A percentile compares a stretch with the other conserved stretches of the same genome.
Conservation (phyloP, 2,797 vertebrate species). For the Pipistrellus pygmaeus region DNA sequence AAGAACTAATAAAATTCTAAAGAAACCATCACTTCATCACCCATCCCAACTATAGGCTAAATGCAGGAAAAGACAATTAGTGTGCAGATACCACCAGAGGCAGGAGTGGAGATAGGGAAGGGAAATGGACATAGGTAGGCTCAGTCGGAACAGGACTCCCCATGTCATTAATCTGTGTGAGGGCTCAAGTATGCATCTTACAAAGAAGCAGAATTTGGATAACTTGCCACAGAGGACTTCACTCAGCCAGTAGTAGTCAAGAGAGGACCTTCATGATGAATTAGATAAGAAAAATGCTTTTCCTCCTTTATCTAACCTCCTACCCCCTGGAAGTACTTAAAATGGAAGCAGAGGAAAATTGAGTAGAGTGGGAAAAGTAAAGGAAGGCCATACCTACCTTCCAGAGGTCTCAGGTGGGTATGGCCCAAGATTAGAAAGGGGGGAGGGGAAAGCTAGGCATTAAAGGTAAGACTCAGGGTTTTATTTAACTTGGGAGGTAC, state of each 20-base stretch:
- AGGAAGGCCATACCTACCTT: not conserved
- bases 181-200: rapidly evolving
- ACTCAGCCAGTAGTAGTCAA: not conserved
- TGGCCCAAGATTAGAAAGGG: not conserved
- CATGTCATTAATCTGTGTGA: not conserved
- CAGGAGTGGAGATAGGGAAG: not conserved
- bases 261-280: not conserved
- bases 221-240: not conserved
- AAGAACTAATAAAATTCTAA: constrained; percentile 3
- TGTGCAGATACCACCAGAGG: not conserved
- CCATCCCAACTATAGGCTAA: not conserved
- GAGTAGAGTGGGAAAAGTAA: too few relatives aligned
- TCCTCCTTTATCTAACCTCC: not conserved
- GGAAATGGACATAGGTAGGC: too few relatives aligned
- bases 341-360: not conserved
- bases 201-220: not conserved
- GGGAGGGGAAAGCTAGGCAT: not conserved
- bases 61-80: not conserved
- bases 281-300: not conserved
- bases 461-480: not conserved
- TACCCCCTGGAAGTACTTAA: not conserved
- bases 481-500: not conserved
- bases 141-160: not conserved
- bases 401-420: rapidly evolving
- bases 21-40: not conserved